Evolutionary conservation across 2,113 vertebrate species (phyloP).

Genomic region (Todiramphus saurophagus): DNA sequence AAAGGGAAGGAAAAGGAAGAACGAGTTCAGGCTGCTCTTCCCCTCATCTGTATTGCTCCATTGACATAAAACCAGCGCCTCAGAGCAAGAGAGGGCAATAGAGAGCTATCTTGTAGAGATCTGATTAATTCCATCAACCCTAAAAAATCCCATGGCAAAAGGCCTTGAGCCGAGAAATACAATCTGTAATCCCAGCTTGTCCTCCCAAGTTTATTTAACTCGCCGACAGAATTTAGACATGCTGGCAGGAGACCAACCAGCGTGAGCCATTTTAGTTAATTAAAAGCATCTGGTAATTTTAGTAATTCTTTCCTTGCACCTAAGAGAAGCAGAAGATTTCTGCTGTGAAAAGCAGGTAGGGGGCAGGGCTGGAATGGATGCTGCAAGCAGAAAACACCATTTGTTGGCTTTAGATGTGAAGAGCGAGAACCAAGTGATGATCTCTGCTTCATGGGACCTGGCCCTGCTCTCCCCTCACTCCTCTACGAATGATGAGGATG

Average conservation of each 20-base stretch:
- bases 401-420: background rate
- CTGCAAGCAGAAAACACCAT: background rate
- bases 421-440: background rate
- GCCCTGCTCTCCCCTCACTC: background rate
- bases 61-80: background rate
- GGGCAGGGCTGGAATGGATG: background rate
- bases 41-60: background rate
- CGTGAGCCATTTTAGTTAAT: background rate
- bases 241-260: background rate
- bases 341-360: background rate
- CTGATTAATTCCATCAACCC: background rate
- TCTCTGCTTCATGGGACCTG: background rate
- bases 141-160: background rate
- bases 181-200: background rate
- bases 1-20: background rate
- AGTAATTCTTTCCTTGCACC: background rate
- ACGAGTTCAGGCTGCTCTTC: background rate
- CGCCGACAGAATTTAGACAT: background rate
- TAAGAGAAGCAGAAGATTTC: background rate
- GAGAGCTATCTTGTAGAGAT: conserved; percentile 38
- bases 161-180: background rate
- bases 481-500: background rate
- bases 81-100: conserved; percentile 64
- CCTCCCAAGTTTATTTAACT: conserved; percentile 5
- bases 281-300: conserved; percentile 16